Evolutionary conservation across 2,797 vertebrate species (phyloP).

Genomic region (Carapus acus): DNA sequence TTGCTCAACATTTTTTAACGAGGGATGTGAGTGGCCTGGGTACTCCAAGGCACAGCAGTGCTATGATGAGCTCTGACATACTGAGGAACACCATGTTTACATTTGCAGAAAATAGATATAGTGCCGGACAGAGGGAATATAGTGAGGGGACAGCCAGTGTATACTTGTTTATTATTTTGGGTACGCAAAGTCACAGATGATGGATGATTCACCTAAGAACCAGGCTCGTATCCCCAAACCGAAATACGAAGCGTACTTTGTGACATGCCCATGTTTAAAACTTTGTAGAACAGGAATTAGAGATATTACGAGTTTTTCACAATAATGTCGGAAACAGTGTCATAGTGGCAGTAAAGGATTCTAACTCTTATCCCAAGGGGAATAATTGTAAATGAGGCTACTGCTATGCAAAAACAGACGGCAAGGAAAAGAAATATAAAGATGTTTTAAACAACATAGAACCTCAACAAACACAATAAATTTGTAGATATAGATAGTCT

Average conservation of each 20-base stretch:
- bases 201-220: conserved; percentile 16
- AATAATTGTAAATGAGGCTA: too few species aligned
- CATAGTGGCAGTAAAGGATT: too few species aligned
- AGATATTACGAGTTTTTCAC: too few species aligned
- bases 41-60: conserved; percentile 4
- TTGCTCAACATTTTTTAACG: conserved; percentile 23
- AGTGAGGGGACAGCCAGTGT: conserved; percentile 25
- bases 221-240: not conserved
- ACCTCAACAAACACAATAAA: too few species aligned
- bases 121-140: conserved; percentile 6
- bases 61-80: conserved; percentile 9
- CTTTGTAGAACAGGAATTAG: too few species aligned
- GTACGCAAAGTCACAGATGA: conserved; percentile 15
- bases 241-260: not conserved
- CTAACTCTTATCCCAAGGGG: too few species aligned
- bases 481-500: too few species aligned
- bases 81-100: conserved; percentile 7
- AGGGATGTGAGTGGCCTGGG: conserved; percentile 1
- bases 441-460: too few species aligned
- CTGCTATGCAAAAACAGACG: too few species aligned
- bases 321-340: too few species aligned
- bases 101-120: conserved; percentile 17
- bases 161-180: conserved; percentile 28
- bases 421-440: too few species aligned
- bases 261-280: too few species aligned